Evolutionary conservation across 35 echinoderm and acorn worm species (phyloP).

Genomic region (Eucidaris tribuloides): DNA sequence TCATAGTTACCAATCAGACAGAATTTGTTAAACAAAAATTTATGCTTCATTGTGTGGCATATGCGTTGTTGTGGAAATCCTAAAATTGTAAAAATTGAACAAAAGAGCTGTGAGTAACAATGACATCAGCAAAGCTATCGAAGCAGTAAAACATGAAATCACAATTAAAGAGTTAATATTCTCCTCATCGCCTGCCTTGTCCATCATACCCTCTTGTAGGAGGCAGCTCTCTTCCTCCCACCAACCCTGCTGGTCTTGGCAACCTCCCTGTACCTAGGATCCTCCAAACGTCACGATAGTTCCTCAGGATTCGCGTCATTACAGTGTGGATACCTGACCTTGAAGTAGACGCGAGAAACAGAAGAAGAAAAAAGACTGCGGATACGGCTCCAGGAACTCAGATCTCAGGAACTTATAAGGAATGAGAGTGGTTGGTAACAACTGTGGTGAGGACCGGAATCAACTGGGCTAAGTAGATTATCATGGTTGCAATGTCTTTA

Average conservation of each 20-base stretch:
- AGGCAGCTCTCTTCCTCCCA: neutral
- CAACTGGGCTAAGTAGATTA: neutral
- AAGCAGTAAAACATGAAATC: too few relatives aligned
- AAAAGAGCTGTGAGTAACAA: too few relatives aligned
- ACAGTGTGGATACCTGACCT: constrained; percentile 86
- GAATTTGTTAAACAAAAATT: too few relatives aligned
- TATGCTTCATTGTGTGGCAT: too few relatives aligned
- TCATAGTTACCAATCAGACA: too few relatives aligned
- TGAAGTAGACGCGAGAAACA: constrained; percentile 88
- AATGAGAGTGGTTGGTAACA: neutral
- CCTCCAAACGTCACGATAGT: constrained; percentile 76
- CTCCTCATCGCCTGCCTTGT: neutral
- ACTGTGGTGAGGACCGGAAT: neutral
- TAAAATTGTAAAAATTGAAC: too few relatives aligned
- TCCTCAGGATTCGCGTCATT: constrained; percentile 75
- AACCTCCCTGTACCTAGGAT: constrained; percentile 29
- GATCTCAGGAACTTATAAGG: constrained; percentile 69
- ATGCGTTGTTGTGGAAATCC: too few relatives aligned
- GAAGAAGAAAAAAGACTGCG: constrained; percentile 79
- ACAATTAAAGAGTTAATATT: too few relatives aligned
- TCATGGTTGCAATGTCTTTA: neutral
- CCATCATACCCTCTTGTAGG: neutral
- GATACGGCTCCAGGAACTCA: constrained; percentile 82
- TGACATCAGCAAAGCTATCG: too few relatives aligned
- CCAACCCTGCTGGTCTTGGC: neutral